These are phyloP conservation scores for Epiblema foenella DNA, from an alignment of 2,888 invertebrate species.

Conservation along the genomic window DNA sequence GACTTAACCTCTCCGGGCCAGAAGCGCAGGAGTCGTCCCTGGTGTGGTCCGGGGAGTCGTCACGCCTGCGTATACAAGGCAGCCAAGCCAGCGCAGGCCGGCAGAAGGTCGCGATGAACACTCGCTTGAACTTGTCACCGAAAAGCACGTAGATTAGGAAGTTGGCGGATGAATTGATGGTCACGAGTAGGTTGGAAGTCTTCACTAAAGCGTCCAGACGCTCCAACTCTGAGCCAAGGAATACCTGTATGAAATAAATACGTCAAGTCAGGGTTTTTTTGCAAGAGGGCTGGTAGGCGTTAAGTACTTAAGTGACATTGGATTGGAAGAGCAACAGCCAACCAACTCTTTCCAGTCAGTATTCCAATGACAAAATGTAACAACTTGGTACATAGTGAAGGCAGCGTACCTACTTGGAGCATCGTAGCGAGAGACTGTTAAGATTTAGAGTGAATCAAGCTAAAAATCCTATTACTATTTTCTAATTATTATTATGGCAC, in stretches of 20 bases:
- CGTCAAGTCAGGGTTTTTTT: too few relatives aligned
- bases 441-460: too few relatives aligned
- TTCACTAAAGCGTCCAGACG: slow-evolving; percentile 88
- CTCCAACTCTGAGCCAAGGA: slow-evolving; percentile 78
- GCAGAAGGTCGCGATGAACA: slow-evolving; percentile 93
- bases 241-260: slow-evolving; percentile 86
- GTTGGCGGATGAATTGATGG: slow-evolving; percentile 98
- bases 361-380: too few relatives aligned
- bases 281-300: too few relatives aligned
- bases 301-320: too few relatives aligned
- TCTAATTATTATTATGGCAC: too few relatives aligned
- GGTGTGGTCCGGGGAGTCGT: slow-evolving; percentile 87
- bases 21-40: slow-evolving; percentile 94
- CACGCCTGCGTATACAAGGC: slow-evolving; percentile 66
- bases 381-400: too few relatives aligned
- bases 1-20: slow-evolving; percentile 90
- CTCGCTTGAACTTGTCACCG: slow-evolving; percentile 97
- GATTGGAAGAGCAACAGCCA: too few relatives aligned
- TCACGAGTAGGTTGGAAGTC: slow-evolving; percentile 95
- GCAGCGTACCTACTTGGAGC: too few relatives aligned
- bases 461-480: too few relatives aligned
- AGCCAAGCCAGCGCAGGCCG: slow-evolving; percentile 76
- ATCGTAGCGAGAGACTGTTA: too few relatives aligned
- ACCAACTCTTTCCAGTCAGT: too few relatives aligned
- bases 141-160: slow-evolving; percentile 99